Percentiles rank a stretch among this genome's conserved stretches.
phyloP scores from a whole-genome alignment of 1,140 invertebrate species.

The Lithobius niger region DNA sequence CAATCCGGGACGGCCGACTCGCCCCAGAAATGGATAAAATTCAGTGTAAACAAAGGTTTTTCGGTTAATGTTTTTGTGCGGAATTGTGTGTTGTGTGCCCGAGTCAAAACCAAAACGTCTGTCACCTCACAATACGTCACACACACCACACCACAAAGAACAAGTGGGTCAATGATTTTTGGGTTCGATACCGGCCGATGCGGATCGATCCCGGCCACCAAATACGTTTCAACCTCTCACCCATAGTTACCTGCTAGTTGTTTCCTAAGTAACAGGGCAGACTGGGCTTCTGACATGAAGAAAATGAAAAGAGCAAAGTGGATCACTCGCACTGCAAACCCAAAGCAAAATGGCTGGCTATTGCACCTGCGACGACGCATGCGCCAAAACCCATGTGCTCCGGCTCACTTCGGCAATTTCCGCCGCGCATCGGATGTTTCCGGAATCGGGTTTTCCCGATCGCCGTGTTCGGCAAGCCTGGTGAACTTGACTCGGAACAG shows the following conservation, averaged over 20 bases:
- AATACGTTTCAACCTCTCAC: conserved; percentile 1
- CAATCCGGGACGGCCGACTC: no score
- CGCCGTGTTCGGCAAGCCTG: no score
- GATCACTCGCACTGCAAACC: conserved; percentile 4
- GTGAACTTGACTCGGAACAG: no score
- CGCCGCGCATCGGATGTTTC: no score
- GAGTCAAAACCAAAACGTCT: conserved; percentile 5
- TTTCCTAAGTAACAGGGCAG: conserved; percentile 83
- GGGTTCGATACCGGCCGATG: conserved; percentile 8
- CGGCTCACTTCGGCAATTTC: no score
- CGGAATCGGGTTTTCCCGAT: no score
- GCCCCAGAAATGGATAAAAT: neutral
- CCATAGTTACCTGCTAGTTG: conserved; percentile 74
- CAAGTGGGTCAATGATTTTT: conserved; percentile 1
- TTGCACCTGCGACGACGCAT: neutral
- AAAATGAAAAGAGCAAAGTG: conserved; percentile 4
- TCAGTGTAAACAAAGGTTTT: neutral
- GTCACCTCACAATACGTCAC: neutral
- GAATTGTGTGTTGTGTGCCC: neutral
- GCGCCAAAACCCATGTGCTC: conserved; percentile 6
- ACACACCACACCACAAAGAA: conserved; percentile 1
- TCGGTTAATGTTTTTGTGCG: neutral
- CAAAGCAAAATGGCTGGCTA: conserved; percentile 6
- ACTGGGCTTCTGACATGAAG: conserved; percentile 81
- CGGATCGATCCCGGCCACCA: neutral